Evolutionary conservation across 2,888 invertebrate species (phyloP).

Genomic region (Tetanocera ferruginea): DNA sequence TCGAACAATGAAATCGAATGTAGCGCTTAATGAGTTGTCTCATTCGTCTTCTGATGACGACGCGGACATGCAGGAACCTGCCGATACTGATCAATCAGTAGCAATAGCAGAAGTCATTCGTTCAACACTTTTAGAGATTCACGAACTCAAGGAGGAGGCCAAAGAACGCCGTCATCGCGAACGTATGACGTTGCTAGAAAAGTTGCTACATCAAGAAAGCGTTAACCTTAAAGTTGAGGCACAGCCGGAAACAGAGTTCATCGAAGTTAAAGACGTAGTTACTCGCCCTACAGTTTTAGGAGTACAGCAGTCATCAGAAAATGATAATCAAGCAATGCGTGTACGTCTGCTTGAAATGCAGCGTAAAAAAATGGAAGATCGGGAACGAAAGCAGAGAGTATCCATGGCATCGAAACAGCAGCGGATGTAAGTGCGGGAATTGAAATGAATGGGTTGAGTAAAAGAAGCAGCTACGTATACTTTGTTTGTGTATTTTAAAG

Average conservation of each 20-base stretch:
- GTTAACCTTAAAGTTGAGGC: background rate
- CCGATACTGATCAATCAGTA: slow-evolving; percentile 15
- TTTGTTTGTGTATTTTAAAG: no score
- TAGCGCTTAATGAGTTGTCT: background rate
- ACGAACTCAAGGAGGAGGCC: slow-evolving; percentile 49
- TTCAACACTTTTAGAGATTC: slow-evolving; percentile 50
- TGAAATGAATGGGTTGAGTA: background rate
- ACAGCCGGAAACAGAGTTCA: background rate
- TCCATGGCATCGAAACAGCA: background rate
- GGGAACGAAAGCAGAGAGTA: slow-evolving; percentile 45
- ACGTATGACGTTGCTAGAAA: slow-evolving; percentile 42
- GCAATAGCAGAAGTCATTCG: slow-evolving; percentile 47
- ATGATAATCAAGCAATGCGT: slow-evolving; percentile 42
- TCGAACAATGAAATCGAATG: slow-evolving; percentile 6
- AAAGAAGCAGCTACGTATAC: no score
- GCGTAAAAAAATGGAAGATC: slow-evolving; percentile 51
- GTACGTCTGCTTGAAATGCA: slow-evolving; percentile 48
- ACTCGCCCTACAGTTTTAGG: background rate
- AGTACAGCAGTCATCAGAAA: background rate
- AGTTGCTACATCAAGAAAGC: slow-evolving; percentile 23
- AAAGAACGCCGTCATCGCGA: slow-evolving; percentile 50
- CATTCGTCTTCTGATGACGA: slow-evolving; percentile 10
- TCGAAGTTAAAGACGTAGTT: background rate
- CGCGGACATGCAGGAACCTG: slow-evolving; percentile 23
- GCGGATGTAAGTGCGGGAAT: background rate